Conservation (phyloP, 2,113 vertebrate species). For the Laticauda colubrina region DNA sequence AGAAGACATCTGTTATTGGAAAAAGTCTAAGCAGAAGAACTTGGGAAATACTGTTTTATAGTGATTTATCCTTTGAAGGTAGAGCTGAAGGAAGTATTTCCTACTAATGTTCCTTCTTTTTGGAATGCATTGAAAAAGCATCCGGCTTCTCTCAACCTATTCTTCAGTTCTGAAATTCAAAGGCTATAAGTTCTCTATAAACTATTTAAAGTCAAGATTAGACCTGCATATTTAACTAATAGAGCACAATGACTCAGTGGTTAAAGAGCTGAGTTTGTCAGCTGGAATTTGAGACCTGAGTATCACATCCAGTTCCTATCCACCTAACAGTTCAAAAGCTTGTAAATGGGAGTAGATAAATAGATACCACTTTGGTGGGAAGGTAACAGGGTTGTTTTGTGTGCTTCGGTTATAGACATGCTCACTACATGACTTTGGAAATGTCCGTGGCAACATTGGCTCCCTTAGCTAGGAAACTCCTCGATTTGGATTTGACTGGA, state of each 20-base stretch:
- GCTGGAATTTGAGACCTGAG: neutral
- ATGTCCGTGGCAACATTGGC: neutral
- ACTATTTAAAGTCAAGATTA: neutral
- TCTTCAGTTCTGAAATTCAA: neutral
- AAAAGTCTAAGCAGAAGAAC: conserved; percentile 31
- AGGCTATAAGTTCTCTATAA: neutral
- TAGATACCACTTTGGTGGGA: neutral
- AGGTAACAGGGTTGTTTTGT: neutral
- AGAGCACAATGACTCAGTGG: neutral
- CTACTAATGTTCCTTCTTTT: neutral
- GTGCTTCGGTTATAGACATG: neutral
- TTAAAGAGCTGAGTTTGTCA: neutral
- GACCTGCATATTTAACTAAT: neutral
- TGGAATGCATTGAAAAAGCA: neutral
- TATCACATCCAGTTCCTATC: neutral
- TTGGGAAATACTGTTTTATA: neutral
- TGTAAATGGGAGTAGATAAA: neutral
- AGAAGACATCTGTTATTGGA: conserved; percentile 48
- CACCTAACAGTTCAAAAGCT: neutral
- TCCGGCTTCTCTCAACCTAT: neutral
- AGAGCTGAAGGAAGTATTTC: neutral
- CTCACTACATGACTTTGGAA: neutral
- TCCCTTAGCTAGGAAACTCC: neutral
- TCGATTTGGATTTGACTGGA: neutral
- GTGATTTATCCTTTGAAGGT: neutral